A percentile compares a stretch with the other conserved stretches of the same genome.
These are phyloP conservation scores for Phacellophora camtschatica DNA, from an alignment of 30 jellyfish, hydroid and myxozoan species.

Conservation along the genomic window DNA sequence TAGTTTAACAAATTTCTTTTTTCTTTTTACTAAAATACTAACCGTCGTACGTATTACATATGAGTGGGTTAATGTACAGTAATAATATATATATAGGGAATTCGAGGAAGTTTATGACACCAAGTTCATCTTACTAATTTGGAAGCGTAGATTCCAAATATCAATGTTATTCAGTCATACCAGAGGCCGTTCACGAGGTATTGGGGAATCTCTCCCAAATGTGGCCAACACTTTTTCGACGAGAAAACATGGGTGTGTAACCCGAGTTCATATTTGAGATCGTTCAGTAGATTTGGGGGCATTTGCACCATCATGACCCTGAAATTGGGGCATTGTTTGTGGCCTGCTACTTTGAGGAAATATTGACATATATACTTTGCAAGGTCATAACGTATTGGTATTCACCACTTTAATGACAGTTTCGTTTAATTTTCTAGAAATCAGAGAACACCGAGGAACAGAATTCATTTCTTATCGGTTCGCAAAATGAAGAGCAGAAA, in stretches of 20 bases:
- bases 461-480: constrained; percentile 66
- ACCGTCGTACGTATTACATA: not conserved
- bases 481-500: constrained; percentile 68
- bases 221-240: not conserved
- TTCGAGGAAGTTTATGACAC: constrained; percentile 2
- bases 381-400: too few relatives aligned
- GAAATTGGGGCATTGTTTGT: not conserved
- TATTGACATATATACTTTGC: too few relatives aligned
- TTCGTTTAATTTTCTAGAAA: not conserved
- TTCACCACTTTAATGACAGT: too few relatives aligned
- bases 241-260: not conserved
- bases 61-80: not conserved
- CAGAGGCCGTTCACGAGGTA: not conserved
- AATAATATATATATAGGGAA: too few relatives aligned
- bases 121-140: not conserved
- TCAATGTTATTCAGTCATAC: constrained; percentile 2
- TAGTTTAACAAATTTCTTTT: not conserved
- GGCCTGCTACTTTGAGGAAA: not conserved
- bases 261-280: not conserved
- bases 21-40: not conserved
- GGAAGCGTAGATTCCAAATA: constrained; percentile 15
- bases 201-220: constrained; percentile 6
- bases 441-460: constrained; percentile 4
- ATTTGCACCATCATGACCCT: not conserved
- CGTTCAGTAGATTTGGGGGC: not conserved